Evolutionary conservation across 2,797 vertebrate genomes (phyloP).

Genomic region (Sebastolobus alascanus): DNA sequence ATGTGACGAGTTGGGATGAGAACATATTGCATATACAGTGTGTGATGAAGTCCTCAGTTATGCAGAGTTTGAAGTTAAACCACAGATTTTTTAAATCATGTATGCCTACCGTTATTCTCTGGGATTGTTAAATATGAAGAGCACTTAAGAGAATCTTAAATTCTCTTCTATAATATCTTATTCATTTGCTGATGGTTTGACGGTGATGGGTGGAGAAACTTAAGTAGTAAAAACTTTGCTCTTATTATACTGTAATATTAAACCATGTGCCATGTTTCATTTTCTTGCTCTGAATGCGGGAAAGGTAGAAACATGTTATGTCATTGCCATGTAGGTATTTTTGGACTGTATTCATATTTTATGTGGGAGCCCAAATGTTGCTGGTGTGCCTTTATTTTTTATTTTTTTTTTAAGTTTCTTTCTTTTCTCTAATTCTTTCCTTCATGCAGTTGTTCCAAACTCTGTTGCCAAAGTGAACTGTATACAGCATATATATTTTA

Average conservation of each 20-base stretch:
- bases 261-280: conserved; percentile 49
- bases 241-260: conserved; percentile 36
- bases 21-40: background rate
- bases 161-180: background rate
- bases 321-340: conserved; percentile 41
- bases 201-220: conserved; percentile 11
- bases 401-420: conserved; percentile 21
- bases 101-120: background rate
- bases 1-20: too few relatives aligned
- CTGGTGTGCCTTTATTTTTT: conserved; percentile 65
- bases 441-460: conserved; percentile 31
- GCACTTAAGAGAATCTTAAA: conserved; percentile 40
- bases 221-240: conserved; percentile 23
- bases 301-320: conserved; percentile 13
- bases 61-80: conserved; percentile 28
- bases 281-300: conserved; percentile 35
- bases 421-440: conserved; percentile 2
- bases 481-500: conserved; percentile 29
- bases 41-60: conserved; percentile 6
- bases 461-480: conserved; percentile 60
- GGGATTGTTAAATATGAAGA: conserved; percentile 33
- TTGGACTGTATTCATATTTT: conserved; percentile 38
- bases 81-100: conserved; percentile 31
- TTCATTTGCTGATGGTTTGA: conserved; percentile 26
- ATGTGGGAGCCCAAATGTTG: conserved; percentile 48